Base-by-base conservation (phyloP, 2,113 vertebrate genomes). In the Syngnathus typhle region DNA sequence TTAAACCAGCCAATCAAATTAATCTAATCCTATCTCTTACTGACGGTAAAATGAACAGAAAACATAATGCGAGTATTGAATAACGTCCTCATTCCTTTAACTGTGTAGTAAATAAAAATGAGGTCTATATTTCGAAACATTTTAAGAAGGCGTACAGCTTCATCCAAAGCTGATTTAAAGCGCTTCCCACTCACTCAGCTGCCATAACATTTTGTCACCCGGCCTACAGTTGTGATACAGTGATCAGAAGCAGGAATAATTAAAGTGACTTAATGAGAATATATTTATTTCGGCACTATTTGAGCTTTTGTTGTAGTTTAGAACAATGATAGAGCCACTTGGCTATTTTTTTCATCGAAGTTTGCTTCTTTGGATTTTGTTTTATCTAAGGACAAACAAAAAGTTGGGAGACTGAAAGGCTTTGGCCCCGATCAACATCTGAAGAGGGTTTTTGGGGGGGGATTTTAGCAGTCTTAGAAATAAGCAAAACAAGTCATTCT, bases 181-280 rank as follows among this genome's bases (percentile, higher is more conserved):
- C 59, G 64, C 65, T 60, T 74, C 64, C 54, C 49, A 13, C 52
- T 74, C 64, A 65, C 65, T 67, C 46, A 66, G 47, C 43, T 69
- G 39, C 37, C n/a, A 60, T 37, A 36, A 60, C 23, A 54, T 60
- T 51, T 75, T 32, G 15, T 32, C 38, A 7, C 6, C 64, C 60
- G 46, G 43, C 51, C 64, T 60, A 49, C 71, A 39, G 16, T 23
- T 68, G 44, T 70, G 68, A 81, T 73, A 76, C 3, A 36, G 21
- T 71, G 80, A 80, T 75, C 73, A 76, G 55, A 84, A 64, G 63
- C 67, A 68, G 27, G 52, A 41, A 46, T 59, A 77, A 84, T 77
- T 74, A 27, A 21, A 58, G 7, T 71, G 69, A 82, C 80, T 54
- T 47, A 32, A 56, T 27, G 32, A 67, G 19, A 64, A 27, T 18